These are phyloP conservation scores for Apogon talboti DNA, from an alignment of 2,797 vertebrate genomes.

Conservation along the genomic window DNA sequence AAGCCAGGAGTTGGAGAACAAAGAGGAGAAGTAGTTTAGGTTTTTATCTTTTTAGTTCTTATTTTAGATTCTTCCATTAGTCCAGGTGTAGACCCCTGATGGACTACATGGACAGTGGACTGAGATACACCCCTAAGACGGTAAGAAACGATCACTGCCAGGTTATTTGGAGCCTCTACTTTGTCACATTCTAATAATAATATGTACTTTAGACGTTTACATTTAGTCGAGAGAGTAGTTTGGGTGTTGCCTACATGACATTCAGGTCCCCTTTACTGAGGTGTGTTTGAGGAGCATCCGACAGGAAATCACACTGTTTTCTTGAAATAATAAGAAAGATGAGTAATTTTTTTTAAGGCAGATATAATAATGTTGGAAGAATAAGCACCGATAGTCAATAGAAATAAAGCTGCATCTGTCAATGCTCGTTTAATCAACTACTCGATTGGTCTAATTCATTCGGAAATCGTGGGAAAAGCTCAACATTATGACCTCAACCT, in stretches of 20 bases:
- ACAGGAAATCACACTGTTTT: neutral
- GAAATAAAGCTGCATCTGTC: too few relatives aligned
- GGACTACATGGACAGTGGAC: conserved; percentile 80
- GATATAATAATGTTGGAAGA: too few relatives aligned
- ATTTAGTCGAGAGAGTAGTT: neutral
- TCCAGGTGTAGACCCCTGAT: conserved; percentile 38
- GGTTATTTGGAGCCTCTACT: rapidly evolving
- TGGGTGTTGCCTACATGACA: neutral
- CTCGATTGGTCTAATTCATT: too few relatives aligned
- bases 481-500: too few relatives aligned
- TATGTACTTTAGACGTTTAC: neutral
- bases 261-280: neutral
- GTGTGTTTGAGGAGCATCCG: neutral
- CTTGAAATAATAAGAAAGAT: too few relatives aligned
- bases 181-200: too few relatives aligned
- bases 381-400: too few relatives aligned
- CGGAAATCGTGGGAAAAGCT: too few relatives aligned
- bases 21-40: neutral
- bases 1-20: neutral
- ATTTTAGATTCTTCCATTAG: neutral
- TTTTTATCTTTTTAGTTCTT: neutral
- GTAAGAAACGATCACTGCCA: conserved; percentile 44
- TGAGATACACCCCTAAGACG: conserved; percentile 74
- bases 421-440: too few relatives aligned
- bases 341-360: too few relatives aligned